phyloP scores from a whole-genome alignment of 2,888 invertebrate genomes.

The Phania funesta region DNA sequence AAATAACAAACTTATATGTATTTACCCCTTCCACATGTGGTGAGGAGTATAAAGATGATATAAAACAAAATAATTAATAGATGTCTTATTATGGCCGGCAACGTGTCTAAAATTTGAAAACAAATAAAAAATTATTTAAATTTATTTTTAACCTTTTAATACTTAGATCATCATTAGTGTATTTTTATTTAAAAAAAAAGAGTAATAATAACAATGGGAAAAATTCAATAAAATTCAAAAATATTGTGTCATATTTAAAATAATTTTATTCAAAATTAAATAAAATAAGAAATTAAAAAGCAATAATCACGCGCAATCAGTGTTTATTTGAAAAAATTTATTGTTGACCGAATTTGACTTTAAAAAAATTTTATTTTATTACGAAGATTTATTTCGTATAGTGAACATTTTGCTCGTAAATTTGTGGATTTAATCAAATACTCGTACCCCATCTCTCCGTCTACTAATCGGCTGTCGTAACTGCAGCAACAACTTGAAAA shows the following conservation, averaged over 20 bases:
- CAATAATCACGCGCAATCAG: not conserved
- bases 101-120: conserved; percentile 55
- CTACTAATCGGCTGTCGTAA: too few species aligned
- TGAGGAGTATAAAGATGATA: not conserved
- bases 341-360: too few species aligned
- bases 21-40: too few species aligned
- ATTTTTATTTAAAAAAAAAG: not conserved
- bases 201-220: not conserved
- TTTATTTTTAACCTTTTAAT: conserved; percentile 6
- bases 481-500: too few species aligned
- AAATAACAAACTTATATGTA: too few species aligned
- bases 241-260: conserved; percentile 35
- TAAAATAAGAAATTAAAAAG: not conserved
- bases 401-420: too few species aligned
- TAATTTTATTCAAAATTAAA: not conserved
- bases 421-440: too few species aligned
- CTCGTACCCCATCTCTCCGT: too few species aligned
- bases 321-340: not conserved
- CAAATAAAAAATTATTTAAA: too few species aligned
- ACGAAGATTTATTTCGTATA: too few species aligned
- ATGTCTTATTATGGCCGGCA: conserved; percentile 37
- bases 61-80: conserved; percentile 19
- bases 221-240: conserved; percentile 2
- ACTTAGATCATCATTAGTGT: not conserved
- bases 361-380: too few species aligned